phyloP scores from a whole-genome alignment of 2,113 vertebrate species.

The Phalacrocorax brasilianus region DNA sequence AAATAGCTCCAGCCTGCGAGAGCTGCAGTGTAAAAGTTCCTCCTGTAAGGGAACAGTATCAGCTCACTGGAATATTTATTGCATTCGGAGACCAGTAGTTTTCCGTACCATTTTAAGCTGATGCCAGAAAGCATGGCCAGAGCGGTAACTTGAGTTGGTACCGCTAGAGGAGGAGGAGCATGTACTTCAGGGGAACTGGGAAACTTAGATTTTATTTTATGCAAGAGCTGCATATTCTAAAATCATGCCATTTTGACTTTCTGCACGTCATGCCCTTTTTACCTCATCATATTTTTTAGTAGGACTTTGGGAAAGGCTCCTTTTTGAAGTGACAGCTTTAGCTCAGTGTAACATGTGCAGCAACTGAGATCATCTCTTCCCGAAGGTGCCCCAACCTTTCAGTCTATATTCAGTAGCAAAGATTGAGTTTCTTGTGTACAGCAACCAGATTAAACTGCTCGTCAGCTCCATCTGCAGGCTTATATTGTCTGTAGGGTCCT shows the following conservation, averaged over 20 bases:
- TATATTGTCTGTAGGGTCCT: background rate
- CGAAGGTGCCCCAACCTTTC: background rate
- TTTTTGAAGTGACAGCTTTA: background rate
- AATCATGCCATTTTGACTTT: background rate
- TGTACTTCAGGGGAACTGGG: background rate
- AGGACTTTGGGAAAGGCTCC: background rate
- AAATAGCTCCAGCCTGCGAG: background rate
- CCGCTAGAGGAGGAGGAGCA: background rate
- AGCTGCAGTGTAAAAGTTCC: background rate
- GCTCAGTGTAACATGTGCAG: background rate
- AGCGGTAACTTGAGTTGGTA: background rate
- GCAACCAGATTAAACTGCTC: background rate
- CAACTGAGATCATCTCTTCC: conserved; percentile 26
- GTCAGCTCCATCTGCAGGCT: conserved; percentile 52
- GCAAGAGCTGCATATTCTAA: background rate
- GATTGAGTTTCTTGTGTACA: conserved; percentile 26
- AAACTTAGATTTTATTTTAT: background rate
- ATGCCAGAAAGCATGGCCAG: background rate
- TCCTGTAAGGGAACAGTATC: background rate
- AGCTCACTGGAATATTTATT: background rate
- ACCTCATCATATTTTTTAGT: background rate
- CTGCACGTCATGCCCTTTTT: background rate
- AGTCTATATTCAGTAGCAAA: conserved; percentile 52
- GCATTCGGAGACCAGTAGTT: background rate
- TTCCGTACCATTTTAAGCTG: background rate